phyloP scores from a whole-genome alignment of 2,888 invertebrate genomes.

The Autographa gamma region DNA sequence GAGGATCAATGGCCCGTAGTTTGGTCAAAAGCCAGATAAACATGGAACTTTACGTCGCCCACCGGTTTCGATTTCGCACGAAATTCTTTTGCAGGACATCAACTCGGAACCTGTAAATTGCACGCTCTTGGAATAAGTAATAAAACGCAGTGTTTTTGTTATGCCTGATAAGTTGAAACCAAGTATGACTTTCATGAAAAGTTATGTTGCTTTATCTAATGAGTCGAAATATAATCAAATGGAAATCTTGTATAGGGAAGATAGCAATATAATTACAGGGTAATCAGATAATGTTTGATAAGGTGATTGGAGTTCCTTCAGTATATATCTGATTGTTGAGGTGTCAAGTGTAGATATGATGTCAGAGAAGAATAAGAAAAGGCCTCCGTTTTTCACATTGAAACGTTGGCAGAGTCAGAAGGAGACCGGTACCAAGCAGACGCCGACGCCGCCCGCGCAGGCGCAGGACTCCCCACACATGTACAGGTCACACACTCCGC shows the following conservation, averaged over 20 bases:
- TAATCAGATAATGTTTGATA: slow-evolving; percentile 47
- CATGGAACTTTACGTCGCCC: slow-evolving; percentile 31
- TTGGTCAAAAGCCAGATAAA: slow-evolving; percentile 47
- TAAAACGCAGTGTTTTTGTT: slow-evolving; percentile 19
- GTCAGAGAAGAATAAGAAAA: slow-evolving; percentile 82
- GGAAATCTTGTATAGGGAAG: slow-evolving; percentile 42
- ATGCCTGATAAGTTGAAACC: slow-evolving; percentile 13
- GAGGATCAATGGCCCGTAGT: slow-evolving; percentile 62
- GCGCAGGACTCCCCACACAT: slow-evolving; percentile 42
- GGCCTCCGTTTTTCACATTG: slow-evolving; percentile 75
- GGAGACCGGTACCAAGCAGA: slow-evolving; percentile 43
- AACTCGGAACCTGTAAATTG: background rate
- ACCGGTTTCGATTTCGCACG: slow-evolving; percentile 53
- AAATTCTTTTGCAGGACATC: slow-evolving; percentile 31
- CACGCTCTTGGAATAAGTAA: background rate
- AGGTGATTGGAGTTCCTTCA: slow-evolving; percentile 49
- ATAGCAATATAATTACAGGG: slow-evolving; percentile 47
- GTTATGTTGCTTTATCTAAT: slow-evolving; percentile 44
- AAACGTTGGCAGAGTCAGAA: slow-evolving; percentile 77
- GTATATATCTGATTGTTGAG: slow-evolving; percentile 49
- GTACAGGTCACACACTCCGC: slow-evolving; percentile 56
- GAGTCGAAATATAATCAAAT: slow-evolving; percentile 35
- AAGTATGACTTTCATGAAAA: slow-evolving; percentile 32
- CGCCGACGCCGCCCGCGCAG: slow-evolving; percentile 36
- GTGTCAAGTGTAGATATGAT: slow-evolving; percentile 63